Percentiles rank a stretch among this genome's conserved stretches.
phyloP scores from a whole-genome alignment of 2,797 vertebrate species.

The Pachyuromys duprasi region DNA sequence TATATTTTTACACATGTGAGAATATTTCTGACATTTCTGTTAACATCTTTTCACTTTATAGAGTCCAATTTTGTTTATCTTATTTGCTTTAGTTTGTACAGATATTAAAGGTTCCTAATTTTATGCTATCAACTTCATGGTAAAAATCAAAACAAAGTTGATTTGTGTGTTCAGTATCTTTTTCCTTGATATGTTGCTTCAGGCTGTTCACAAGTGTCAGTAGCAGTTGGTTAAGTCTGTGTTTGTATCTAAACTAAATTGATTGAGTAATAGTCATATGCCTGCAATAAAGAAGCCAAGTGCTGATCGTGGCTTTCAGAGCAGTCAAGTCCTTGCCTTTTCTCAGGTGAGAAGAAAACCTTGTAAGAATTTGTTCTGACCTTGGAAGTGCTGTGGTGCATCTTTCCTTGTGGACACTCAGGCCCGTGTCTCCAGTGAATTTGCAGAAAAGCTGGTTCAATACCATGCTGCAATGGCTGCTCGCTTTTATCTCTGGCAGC shows the following conservation, averaged over 20 bases:
- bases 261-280: not conserved
- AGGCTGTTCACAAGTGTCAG: not conserved
- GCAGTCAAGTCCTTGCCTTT: not conserved
- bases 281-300: not conserved
- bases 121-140: not conserved
- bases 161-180: not conserved
- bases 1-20: not conserved
- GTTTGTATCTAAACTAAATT: constrained; percentile 13
- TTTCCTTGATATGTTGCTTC: not conserved
- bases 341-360: not conserved
- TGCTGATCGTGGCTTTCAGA: not conserved
- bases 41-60: not conserved
- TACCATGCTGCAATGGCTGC: not conserved
- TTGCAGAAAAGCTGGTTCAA: constrained; percentile 11
- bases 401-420: not conserved
- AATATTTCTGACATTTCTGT: constrained; percentile 20
- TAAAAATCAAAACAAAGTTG: constrained; percentile 39
- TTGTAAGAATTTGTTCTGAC: not conserved
- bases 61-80: not conserved
- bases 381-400: not conserved
- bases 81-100: constrained; percentile 26
- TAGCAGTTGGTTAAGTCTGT: not conserved
- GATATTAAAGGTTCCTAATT: not conserved
- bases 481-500: constrained; percentile 23
- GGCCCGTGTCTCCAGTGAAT: not conserved